Evolutionary conservation across 2,113 vertebrate species (phyloP).

Genomic region (Phasianus colchicus): DNA sequence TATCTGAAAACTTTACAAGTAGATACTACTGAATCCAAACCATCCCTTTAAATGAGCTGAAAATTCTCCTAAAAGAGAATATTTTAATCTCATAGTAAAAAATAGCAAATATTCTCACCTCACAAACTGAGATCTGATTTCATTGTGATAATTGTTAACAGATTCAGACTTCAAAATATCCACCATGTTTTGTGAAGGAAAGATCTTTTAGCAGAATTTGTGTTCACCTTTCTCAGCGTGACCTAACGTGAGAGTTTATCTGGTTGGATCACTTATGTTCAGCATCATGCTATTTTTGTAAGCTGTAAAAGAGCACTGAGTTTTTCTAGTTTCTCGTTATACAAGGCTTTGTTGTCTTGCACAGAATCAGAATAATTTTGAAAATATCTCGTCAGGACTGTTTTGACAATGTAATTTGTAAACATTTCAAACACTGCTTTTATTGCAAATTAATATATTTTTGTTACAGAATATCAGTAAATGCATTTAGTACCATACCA

Average conservation of each 20-base stretch:
- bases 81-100: conserved; percentile 38
- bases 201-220: not conserved
- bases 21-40: not conserved
- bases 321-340: not conserved
- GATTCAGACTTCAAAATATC: conserved; percentile 44
- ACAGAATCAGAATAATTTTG: not conserved
- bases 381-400: not conserved
- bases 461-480: not conserved
- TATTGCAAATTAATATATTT: not conserved
- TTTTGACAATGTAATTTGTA: not conserved
- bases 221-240: not conserved
- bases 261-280: not conserved
- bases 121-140: conserved; percentile 47
- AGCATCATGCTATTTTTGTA: not conserved
- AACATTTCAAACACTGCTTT: not conserved
- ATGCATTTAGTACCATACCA: conserved; percentile 11
- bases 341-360: not conserved
- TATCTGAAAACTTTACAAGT: not conserved
- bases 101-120: conserved; percentile 8
- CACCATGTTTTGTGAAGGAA: conserved; percentile 3
- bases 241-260: not conserved
- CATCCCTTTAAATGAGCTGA: not conserved
- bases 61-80: not conserved
- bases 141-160: conserved; percentile 50
- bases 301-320: not conserved